Conservation (phyloP, 2,888 invertebrate genomes). For the Drosophila paracracens region DNA sequence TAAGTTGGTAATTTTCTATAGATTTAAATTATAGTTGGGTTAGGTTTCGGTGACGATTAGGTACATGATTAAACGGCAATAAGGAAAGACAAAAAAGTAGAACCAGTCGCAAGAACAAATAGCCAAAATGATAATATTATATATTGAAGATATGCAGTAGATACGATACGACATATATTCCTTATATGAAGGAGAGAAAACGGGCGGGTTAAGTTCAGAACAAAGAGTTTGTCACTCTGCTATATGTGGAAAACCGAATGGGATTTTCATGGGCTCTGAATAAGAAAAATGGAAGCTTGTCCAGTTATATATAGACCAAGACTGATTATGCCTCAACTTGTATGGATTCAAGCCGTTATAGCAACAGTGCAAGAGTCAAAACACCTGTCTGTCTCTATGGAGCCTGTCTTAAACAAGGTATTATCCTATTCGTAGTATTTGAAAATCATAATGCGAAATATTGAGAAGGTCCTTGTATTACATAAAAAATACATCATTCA, state of each 20-base stretch:
- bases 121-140: constrained; percentile 18
- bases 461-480: constrained; percentile 85
- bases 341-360: neutral
- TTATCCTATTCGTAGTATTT: neutral
- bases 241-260: constrained; percentile 1
- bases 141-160: constrained; percentile 17
- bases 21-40: constrained; percentile 10
- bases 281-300: constrained; percentile 7
- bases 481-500: constrained; percentile 13
- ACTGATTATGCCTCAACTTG: neutral
- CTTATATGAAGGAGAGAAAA: constrained; percentile 16
- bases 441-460: constrained; percentile 64
- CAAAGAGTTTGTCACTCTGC: neutral
- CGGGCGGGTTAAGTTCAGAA: constrained; percentile 1
- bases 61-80: constrained; percentile 10
- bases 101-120: constrained; percentile 18
- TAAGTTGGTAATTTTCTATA: constrained; percentile 17
- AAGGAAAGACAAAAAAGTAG: neutral
- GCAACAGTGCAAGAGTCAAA: neutral
- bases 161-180: constrained; percentile 20
- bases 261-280: constrained; percentile 1
- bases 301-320: constrained; percentile 6
- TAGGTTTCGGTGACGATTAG: constrained; percentile 10
- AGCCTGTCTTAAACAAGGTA: neutral
- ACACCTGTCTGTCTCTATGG: neutral